Base-by-base conservation (phyloP, 2,888 invertebrate genomes). In the Mesoligia furuncula region DNA sequence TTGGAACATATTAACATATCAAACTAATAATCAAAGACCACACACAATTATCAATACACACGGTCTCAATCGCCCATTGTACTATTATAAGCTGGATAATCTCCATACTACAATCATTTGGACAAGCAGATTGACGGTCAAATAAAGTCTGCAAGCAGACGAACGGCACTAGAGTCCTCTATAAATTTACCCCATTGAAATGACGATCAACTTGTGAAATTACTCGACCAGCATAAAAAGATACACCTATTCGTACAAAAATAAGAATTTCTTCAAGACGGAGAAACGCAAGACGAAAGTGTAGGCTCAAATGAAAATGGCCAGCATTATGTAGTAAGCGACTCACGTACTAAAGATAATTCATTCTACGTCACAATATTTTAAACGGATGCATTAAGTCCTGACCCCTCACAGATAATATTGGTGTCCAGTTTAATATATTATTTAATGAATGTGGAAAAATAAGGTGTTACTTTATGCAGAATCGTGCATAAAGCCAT, bases 351-450 rank as follows among this genome's bases (percentile, higher is more conserved):
- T 81, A 88, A 90, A 92, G 91, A 95, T 95, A 93, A 95, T 93
- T 95, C 94, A 95, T 87, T 86, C 89, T 88, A 91, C 92, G 94
- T 95, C 95, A 94, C 94, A 95, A 95, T 96, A 95, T 95, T 95
- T 95, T 94, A 95, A 94, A 93, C 92, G 91, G 88, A 91, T 93
- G 91, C 93, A 94, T 95, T 94, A 93, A 93, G 93, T 88, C 81
- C 87, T 93, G 94, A 94, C 93, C 93, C 90, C 90, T 90, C 90
- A 90, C 93, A 92, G 93, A 93, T 93, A 92, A 92, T 94, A 93
- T 92, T 92, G 91, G 93, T 94, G 94, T 94, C 93, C 86, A 90
- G 89, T 90, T 92, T 93, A 94, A 95, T 94, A 92, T 93, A 93
- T 92, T 92, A 90, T 91, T 93, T 92, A 94, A 94, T 90, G 91